Percentiles rank a stretch among this genome's conserved stretches.
These are phyloP conservation scores for Phlogophora meticulosa DNA, from an alignment of 2,888 invertebrate species.

Conservation along the genomic window DNA sequence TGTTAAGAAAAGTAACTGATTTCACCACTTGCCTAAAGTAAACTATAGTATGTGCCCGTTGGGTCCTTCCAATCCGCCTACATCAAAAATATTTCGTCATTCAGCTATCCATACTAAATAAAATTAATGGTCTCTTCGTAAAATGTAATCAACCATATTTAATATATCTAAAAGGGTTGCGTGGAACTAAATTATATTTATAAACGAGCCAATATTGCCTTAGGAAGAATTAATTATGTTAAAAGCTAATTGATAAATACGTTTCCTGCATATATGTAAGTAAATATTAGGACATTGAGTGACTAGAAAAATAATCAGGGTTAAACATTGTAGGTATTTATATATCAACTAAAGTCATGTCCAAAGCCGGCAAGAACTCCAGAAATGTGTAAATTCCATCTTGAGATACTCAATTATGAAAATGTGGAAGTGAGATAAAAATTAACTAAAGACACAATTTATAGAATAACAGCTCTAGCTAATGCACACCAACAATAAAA, in stretches of 20 bases:
- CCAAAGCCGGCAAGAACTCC: too few relatives aligned
- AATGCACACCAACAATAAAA: too few relatives aligned
- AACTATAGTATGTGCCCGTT: background rate
- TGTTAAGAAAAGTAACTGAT: background rate
- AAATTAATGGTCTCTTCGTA: background rate
- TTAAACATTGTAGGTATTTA: too few relatives aligned
- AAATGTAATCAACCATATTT: slow-evolving; percentile 13
- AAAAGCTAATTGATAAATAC: background rate
- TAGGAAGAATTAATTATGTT: slow-evolving; percentile 9
- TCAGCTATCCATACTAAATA: slow-evolving; percentile 2
- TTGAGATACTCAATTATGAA: too few relatives aligned
- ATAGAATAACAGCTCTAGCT: too few relatives aligned
- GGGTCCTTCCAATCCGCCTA: background rate
- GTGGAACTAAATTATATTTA: background rate
- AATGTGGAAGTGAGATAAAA: too few relatives aligned
- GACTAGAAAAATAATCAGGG: background rate
- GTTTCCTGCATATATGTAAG: background rate
- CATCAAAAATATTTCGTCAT: background rate
- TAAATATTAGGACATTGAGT: background rate
- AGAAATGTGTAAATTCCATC: too few relatives aligned
- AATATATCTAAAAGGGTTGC: slow-evolving; percentile 34
- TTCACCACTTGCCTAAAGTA: background rate
- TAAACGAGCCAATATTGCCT: background rate
- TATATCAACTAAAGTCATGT: too few relatives aligned
- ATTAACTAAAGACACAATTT: too few relatives aligned